Evolutionary conservation across 2,888 invertebrate species (phyloP), one percentile per base, ranked within the genome.

Genomic region (Aspidiotus destructor): DNA sequence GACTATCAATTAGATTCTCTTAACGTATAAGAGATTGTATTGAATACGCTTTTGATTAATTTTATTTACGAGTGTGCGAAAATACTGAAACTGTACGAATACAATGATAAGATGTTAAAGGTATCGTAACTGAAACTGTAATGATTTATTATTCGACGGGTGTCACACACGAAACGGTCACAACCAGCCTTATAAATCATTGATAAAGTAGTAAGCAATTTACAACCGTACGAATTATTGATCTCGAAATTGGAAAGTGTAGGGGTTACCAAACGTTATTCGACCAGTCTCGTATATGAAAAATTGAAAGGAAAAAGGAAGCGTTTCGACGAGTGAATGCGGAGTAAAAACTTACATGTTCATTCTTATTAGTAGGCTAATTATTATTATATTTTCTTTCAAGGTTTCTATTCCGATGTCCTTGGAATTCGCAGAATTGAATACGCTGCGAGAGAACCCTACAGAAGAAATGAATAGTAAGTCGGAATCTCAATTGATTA

Each of bases 391-490:
- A 8, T 52, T 55, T 41, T 69, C 70, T 71, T 73, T 76, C 7
- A 9, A 67, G 67, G 28, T 80, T 55, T 75, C 88, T 78, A 88
- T 97, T 6, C 98, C 99, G 2, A 90, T 99, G 86, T 95, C 97
- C 0, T 88, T 97, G 0, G 99, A 99, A 77, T 99, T 98, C 81
- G 96, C 97, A 75, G 94, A 96, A 76, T 78, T 96, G 72, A 85
- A 89, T 0, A 93, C 92, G 77, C 83, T 90, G 70, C 84, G 94
- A 74, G 95, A 93, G 76, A 93, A 92, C 78, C 88, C 92, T 2
- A 85, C 89, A 1, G 94, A 96, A 76, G 93, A 89, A 78, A 84
- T 83, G 77, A 62, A 42, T 16, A 62, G 67, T 67, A 52, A 68
- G 57, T 70, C 58, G 55, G n/a, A 53, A 44, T 53, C 10, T 71